phyloP scores from a whole-genome alignment of 1,140 invertebrate species.

The Drosophila saltans region DNA sequence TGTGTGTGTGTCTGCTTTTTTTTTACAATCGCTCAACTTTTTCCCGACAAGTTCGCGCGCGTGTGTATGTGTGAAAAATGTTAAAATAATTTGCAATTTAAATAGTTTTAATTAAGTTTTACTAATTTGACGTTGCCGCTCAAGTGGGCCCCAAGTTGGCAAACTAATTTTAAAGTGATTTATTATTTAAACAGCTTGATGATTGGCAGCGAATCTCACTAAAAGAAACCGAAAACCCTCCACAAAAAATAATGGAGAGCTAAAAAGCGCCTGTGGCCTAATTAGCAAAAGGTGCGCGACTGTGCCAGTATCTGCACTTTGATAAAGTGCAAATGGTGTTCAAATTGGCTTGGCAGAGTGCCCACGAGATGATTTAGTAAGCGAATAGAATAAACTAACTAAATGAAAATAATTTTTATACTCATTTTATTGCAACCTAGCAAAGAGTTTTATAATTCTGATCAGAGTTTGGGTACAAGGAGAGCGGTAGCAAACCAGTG shows the following conservation, averaged over 20 bases:
- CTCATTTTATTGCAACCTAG: background rate
- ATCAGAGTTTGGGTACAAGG: background rate
- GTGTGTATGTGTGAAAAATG: constrained; percentile 51
- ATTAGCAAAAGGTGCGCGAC: constrained; percentile 57
- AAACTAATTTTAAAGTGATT: constrained; percentile 82
- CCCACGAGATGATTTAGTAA: constrained; percentile 3
- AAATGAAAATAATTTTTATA: background rate
- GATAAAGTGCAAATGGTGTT: constrained; percentile 38
- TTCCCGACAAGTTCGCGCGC: constrained; percentile 37
- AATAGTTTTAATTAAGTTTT: constrained; percentile 82
- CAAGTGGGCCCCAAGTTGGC: constrained; percentile 72
- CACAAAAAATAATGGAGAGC: constrained; percentile 9
- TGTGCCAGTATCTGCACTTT: constrained; percentile 21
- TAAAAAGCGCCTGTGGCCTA: constrained; percentile 48
- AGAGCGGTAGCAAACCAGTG: no score
- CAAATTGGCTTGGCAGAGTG: constrained; percentile 15
- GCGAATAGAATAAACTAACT: background rate
- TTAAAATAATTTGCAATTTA: constrained; percentile 81
- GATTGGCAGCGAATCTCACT: constrained; percentile 59
- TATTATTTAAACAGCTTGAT: constrained; percentile 79
- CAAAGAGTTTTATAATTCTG: background rate
- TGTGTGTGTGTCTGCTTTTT: constrained; percentile 23
- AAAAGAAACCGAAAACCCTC: constrained; percentile 22
- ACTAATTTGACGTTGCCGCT: constrained; percentile 77
- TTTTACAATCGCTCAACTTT: constrained; percentile 45